Evolutionary conservation across 2,113 vertebrate genomes (phyloP).

Genomic region (Cyanoderma ruficeps): DNA sequence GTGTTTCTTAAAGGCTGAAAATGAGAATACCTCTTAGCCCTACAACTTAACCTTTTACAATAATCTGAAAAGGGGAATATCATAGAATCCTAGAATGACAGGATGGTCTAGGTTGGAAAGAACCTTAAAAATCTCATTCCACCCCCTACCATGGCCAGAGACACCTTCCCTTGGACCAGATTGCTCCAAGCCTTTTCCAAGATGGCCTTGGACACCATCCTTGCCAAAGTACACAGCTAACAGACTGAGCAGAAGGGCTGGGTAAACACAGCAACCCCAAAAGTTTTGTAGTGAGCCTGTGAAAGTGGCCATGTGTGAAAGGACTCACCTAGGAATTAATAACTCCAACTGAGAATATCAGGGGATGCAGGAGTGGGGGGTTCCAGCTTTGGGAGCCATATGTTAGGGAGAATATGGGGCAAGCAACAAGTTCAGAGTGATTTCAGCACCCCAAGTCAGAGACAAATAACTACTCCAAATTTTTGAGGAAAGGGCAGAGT

Average conservation of each 20-base stretch:
- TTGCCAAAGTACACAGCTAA: background rate
- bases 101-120: background rate
- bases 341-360: background rate
- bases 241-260: background rate
- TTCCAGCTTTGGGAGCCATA: background rate
- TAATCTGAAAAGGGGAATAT: background rate
- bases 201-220: background rate
- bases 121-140: background rate
- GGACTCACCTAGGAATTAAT: background rate
- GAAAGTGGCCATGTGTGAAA: background rate
- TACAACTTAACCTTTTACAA: background rate
- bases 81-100: background rate
- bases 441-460: background rate
- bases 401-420: background rate
- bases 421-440: background rate
- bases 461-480: background rate
- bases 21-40: background rate
- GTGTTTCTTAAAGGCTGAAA: background rate
- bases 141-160: background rate
- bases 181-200: background rate
- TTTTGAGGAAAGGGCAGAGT: background rate
- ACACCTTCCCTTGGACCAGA: background rate
- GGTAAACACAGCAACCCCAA: background rate
- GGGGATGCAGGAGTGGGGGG: accelerated
- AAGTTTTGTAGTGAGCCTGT: background rate